These are phyloP conservation scores for Scotopteryx bipunctaria DNA, from an alignment of 2,888 invertebrate species.

Conservation along the genomic window DNA sequence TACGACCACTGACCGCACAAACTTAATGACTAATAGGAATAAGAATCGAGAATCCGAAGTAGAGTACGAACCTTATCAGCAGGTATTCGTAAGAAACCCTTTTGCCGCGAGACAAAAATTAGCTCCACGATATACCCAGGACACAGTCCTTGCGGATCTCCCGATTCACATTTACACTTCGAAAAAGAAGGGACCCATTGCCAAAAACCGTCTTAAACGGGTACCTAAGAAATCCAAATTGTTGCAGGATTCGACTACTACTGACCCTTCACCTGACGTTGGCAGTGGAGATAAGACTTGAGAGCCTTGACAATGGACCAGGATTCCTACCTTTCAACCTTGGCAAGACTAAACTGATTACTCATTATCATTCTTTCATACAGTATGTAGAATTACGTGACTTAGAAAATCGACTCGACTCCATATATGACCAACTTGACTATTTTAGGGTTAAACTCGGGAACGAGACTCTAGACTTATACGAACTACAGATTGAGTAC, in stretches of 20 bases:
- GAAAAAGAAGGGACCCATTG: constrained; percentile 35
- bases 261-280: constrained; percentile 2
- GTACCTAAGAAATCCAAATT: constrained; percentile 33
- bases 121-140: constrained; percentile 37
- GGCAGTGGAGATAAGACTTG: constrained; percentile 21
- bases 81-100: constrained; percentile 34
- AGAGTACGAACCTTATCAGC: constrained; percentile 30
- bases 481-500: background rate
- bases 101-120: constrained; percentile 36
- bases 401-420: background rate
- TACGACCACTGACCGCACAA: background rate
- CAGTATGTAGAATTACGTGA: background rate
- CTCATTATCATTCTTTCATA: background rate
- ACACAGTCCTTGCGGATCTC: constrained; percentile 35
- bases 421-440: background rate
- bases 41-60: constrained; percentile 29
- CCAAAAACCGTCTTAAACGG: constrained; percentile 35
- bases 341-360: background rate
- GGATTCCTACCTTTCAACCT: constrained; percentile 26
- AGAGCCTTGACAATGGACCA: constrained; percentile 27
- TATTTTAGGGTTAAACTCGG: background rate
- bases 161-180: constrained; percentile 41
- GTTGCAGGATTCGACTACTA: constrained; percentile 42
- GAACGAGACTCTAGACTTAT: background rate
- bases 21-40: background rate